Evolutionary conservation across 2,113 vertebrate species (phyloP), one percentile per base, ranked within the genome.

Genomic region (Phrynocephalus versicolor): DNA sequence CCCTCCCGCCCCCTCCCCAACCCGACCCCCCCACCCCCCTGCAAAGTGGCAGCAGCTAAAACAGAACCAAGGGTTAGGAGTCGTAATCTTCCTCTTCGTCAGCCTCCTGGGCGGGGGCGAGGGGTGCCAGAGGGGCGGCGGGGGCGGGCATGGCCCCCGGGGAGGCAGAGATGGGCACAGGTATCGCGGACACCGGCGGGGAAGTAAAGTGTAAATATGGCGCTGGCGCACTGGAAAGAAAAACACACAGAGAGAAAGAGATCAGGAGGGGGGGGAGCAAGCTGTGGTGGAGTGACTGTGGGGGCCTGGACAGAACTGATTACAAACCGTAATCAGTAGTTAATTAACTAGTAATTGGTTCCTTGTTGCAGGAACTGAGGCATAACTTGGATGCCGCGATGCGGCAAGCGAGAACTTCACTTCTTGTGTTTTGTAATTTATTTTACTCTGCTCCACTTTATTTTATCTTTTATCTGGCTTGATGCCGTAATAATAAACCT

Each of bases 61-160:
- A 93, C 76, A 64, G 86, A 65, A 73, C 67, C 64, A 76, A 83
- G 89, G 88, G 96, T 97, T 98, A 98, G 94, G 97, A 98, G 93
- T 98, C 97, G 89, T 98, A 98, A 86, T 98, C 97, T 87, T 98
- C 97, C 16, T 98, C 97, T 3, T 97, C 96, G 60, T 96, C 96
- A 19, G 96, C 95, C 0, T 93, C 94, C 21, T 94, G 92, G 82
- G 95, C 94, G 0, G 86, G 91, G 0, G 89, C 77, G 51, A 91
- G 94, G 92, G 95, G 87, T 89, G 95, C 89, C 55, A 96, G 94
- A 69, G 95, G 95, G 79, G 96, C 95, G 1, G 5, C 69, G 90
- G n/a, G n/a, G n/a, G 91, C 0, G 30, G 77, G 69, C 37, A 85
- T 9, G 6, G 35, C 16, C 41, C 77, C 77, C 13, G 89, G 0